Evolutionary conservation across 2,888 invertebrate genomes (phyloP), one percentile per base, ranked within the genome.

Genomic region (Apodemia hepburni): DNA sequence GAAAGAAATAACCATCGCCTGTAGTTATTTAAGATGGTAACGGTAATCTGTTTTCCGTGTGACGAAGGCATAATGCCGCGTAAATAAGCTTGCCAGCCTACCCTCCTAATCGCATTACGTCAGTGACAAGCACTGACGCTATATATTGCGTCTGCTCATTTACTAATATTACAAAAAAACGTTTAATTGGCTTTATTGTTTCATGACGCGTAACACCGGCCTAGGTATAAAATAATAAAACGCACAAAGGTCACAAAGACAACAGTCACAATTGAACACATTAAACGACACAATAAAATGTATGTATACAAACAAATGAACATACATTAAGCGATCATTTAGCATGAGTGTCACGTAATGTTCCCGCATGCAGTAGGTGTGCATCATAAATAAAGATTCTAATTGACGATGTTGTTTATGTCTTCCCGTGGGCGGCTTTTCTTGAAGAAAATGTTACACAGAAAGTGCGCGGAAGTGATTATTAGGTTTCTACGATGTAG

Each of bases 401-500:
- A 54, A 54, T 54, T 54, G 54, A 54, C 54, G 54, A 54, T 8
- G 54, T 51, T 51, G 51, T 54, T 27, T 54, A 54, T 54, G 54
- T 27, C 54, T 54, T 54, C 27, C 27, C 54, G 54, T 54, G 15
- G 54, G 54, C 54, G 54, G 54, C 54, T 54, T 54, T 27, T 12
- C 54, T 54, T 54, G 5, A 54, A 27, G 22, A 54, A 54, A 27
- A 54, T 54, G 27, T 54, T 54, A 27, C 22, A 27, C 27, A 54
- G 54, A 54, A 27, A 54, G 54, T 54, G 54, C 54, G 22, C 27
- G 54, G 54, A 54, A 54, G 27, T 15, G 22, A 22, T 54, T 54
- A 27, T 27, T 54, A 12, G 22, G 54, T 54, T 54, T 11, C 54
- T 5, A 54, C 27, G 22, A 51, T 3, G 9, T 18, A 8, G 51